phyloP scores from a whole-genome alignment of 2,797 vertebrate genomes.

The Arvicola amphibius region DNA sequence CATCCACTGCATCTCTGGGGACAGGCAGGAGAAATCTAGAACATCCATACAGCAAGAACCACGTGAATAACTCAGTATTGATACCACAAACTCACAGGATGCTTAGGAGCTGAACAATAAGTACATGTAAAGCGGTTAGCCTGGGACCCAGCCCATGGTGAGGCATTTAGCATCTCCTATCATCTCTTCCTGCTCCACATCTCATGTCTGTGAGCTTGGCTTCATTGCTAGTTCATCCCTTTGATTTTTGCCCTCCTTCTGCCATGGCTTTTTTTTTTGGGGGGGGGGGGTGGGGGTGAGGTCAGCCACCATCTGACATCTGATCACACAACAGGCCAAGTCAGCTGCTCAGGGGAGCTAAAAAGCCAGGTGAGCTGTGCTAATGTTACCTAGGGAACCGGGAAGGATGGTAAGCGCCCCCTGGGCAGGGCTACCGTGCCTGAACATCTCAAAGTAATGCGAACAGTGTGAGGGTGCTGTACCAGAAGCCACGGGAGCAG shows the following conservation, averaged over 20 bases:
- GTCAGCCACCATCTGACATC: fast-evolving
- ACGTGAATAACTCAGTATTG: background rate
- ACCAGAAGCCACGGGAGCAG: fast-evolving
- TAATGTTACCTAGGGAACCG: fast-evolving
- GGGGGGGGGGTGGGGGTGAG: fast-evolving
- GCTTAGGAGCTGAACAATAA: fast-evolving
- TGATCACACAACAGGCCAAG: background rate
- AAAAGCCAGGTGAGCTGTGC: background rate
- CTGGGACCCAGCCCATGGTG: background rate
- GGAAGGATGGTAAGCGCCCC: background rate
- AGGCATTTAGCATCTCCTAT: too few relatives aligned
- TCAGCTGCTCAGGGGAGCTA: fast-evolving
- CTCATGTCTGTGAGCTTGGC: too few relatives aligned
- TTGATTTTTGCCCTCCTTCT: background rate
- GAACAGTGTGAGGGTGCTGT: too few relatives aligned
- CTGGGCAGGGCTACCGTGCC: background rate
- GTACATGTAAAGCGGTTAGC: fast-evolving
- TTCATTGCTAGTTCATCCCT: background rate
- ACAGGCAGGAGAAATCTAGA: background rate
- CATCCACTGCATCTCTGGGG: fast-evolving
- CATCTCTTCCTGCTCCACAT: background rate
- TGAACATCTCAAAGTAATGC: background rate
- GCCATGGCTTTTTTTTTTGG: fast-evolving
- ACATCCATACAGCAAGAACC: background rate
- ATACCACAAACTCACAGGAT: fast-evolving